phyloP scores from a whole-genome alignment of 2,888 invertebrate species.

The Lamellibrachia columna region DNA sequence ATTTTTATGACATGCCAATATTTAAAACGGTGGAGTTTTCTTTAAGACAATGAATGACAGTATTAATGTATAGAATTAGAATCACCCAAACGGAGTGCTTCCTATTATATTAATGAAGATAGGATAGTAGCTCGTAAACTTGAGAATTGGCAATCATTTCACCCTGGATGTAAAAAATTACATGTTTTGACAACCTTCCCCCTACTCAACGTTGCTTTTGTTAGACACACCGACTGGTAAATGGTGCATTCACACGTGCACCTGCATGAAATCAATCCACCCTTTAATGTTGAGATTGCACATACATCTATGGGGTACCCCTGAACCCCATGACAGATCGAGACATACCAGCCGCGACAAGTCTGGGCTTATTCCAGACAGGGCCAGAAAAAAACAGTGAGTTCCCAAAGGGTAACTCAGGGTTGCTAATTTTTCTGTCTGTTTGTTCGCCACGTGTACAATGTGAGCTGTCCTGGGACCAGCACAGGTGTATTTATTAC shows the following conservation, averaged over 20 bases:
- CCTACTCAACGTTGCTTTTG: background rate
- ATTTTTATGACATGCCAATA: no score
- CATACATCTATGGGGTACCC: background rate
- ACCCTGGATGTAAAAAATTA: background rate
- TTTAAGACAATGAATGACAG: background rate
- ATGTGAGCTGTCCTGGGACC: background rate
- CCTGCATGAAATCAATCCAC: slow-evolving; percentile 9
- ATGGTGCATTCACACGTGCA: background rate
- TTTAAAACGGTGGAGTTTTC: background rate
- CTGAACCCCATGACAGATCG: background rate
- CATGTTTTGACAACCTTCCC: background rate
- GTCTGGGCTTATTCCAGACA: background rate
- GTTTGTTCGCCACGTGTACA: background rate
- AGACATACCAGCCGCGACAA: background rate
- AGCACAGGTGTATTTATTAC: slow-evolving; percentile 11
- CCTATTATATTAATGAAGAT: background rate
- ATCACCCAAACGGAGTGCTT: background rate
- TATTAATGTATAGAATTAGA: background rate
- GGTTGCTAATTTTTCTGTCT: slow-evolving; percentile 16
- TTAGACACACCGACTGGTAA: background rate
- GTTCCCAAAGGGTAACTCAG: background rate
- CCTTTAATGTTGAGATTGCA: background rate
- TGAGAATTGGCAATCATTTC: background rate
- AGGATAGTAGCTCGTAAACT: background rate
- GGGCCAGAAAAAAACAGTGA: background rate